Evolutionary conservation across 1,140 invertebrate species (phyloP), one percentile per base, ranked within the genome.

Genomic region (Diabrotica virgifera): DNA sequence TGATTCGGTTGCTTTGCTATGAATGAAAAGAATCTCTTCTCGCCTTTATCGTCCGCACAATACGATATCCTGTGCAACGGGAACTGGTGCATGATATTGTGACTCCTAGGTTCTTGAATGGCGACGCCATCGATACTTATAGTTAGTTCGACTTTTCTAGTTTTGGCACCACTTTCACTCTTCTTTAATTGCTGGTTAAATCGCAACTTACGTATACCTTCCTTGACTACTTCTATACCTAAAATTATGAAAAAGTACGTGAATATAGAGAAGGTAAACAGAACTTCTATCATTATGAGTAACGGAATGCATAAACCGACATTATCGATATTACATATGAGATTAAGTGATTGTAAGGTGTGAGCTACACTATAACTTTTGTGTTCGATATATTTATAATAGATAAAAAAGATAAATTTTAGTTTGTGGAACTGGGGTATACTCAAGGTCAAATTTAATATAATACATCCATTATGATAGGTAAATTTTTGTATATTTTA

Each of bases 31-130:
- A 97, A 97, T 72, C 94, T 93, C 77, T 97, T 98, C 62, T 97
- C 95, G 51, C 94, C 93, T 79, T 98, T 98, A 79, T 98, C 96
- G 79, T 98, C 96, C 6, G 96, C 96, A 82, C 96, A 98, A 80
- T 98, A 98, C 0, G 95, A 97, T 80, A 98, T 98, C 79, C 95
- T 87, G 79, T 98, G 95, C n/a, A 98, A 80, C 0, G 96, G 95
- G 80, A 97, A 98, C 79, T 97, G 95, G 80, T 97, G 91, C 75
- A 95, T 82, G 55, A 97, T 94, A 75, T 83, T 85, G 73, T 87
- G 86, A 38, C 85, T 84, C 71, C 85, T 79, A 24, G 87, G 87
- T 79, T 87, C 87, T 80, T 85, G 77, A 74, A 98, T 93, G 12
- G 94, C 94, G 13, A 98, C 94, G 54, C 95, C 96, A 84, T 98